Conservation (phyloP, 1,140 invertebrate genomes). For the Melipona quadrifasciata region DNA sequence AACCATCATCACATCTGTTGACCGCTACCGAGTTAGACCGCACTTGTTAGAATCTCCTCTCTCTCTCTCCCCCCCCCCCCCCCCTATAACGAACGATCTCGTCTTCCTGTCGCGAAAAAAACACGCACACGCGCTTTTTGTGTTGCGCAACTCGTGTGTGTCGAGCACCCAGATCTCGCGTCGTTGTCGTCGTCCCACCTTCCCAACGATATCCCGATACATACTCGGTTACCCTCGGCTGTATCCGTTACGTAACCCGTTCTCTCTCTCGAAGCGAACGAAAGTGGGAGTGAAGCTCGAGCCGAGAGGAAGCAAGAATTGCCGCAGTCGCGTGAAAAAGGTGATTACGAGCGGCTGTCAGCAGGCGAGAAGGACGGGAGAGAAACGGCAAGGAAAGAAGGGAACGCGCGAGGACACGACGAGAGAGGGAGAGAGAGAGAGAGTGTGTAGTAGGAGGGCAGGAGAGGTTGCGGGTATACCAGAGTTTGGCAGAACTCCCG, state of each 20-base stretch:
- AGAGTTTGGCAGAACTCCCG: slow-evolving; percentile 51
- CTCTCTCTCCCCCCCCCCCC: too few relatives aligned
- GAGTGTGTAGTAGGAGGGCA: not conserved
- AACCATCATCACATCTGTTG: not conserved
- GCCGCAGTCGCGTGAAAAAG: slow-evolving; percentile 37
- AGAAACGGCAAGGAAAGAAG: not conserved
- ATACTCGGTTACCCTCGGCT: not conserved
- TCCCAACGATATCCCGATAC: not conserved
- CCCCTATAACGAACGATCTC: not conserved
- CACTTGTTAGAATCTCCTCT: not conserved
- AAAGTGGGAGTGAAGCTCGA: not conserved
- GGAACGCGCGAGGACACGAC: too few relatives aligned
- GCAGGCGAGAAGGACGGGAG: not conserved
- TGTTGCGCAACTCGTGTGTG: not conserved
- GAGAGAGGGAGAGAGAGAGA: too few relatives aligned
- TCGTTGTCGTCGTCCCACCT: not conserved
- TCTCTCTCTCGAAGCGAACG: not conserved
- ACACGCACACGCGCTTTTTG: not conserved
- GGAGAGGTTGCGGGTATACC: slow-evolving; percentile 27
- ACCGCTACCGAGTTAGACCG: not conserved
- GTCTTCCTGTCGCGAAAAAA: not conserved
- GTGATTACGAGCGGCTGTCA: slow-evolving; percentile 40
- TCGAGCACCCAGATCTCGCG: not conserved
- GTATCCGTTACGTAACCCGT: slow-evolving; percentile 20
- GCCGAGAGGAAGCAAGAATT: not conserved